Percentiles rank a stretch among this genome's conserved stretches.
These are phyloP conservation scores for Mixornis gularis DNA, from an alignment of 2,113 vertebrate species.

Conservation along the genomic window DNA sequence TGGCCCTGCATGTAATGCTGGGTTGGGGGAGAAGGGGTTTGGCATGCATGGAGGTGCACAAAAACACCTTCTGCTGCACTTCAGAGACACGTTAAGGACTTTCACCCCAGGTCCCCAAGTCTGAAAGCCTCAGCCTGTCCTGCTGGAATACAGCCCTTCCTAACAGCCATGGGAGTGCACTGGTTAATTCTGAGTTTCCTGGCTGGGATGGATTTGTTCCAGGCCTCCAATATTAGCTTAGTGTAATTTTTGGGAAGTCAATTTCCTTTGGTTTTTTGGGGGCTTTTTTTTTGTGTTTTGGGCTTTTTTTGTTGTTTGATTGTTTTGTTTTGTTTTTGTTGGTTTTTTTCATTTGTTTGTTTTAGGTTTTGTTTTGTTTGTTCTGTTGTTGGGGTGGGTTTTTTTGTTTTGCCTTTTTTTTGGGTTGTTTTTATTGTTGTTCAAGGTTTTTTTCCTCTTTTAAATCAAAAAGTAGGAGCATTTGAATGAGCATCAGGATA, in stretches of 20 bases:
- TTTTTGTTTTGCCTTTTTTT: not conserved
- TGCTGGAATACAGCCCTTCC: not conserved
- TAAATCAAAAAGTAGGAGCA: slow-evolving; percentile 62
- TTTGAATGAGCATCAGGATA: not conserved
- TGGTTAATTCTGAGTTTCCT: slow-evolving; percentile 74
- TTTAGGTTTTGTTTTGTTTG: not conserved
- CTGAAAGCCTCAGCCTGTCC: fast-evolving
- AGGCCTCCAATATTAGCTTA: slow-evolving; percentile 72
- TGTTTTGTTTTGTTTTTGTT: not conserved
- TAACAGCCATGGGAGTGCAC: not conserved
- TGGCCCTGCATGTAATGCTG: not conserved
- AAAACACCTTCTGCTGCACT: not conserved
- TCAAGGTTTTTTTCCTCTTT: slow-evolving; percentile 43
- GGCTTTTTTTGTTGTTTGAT: not conserved
- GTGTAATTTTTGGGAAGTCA: slow-evolving; percentile 79
- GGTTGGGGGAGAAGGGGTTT: too few relatives aligned
- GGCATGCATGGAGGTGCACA: fast-evolving
- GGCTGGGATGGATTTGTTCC: slow-evolving; percentile 69
- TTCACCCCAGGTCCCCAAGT: not conserved
- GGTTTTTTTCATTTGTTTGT: not conserved
- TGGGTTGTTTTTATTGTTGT: not conserved
- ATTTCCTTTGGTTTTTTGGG: slow-evolving; percentile 64
- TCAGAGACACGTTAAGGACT: not conserved
- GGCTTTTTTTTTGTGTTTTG: not conserved
- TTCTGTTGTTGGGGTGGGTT: not conserved